Evolutionary conservation across 1,140 invertebrate species (phyloP).

Genomic region (Drosophila elegans): DNA sequence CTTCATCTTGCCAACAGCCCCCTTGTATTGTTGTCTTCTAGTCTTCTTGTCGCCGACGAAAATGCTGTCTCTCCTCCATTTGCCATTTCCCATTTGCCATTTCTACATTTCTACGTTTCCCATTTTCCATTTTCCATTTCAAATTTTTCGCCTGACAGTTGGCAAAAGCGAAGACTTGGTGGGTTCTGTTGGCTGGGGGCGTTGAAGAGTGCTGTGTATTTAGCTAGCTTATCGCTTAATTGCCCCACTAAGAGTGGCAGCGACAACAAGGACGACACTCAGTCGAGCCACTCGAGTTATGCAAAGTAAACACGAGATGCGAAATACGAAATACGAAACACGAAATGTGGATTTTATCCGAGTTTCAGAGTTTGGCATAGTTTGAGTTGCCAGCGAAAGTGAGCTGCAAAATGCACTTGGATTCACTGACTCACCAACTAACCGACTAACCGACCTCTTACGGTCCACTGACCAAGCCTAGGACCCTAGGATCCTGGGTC

Average conservation of each 20-base stretch:
- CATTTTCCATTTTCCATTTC: conserved; percentile 25
- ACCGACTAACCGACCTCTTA: not conserved
- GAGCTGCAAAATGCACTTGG: conserved; percentile 16
- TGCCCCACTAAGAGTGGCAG: conserved; percentile 59
- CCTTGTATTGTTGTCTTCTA: not conserved
- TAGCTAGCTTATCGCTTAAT: conserved; percentile 80
- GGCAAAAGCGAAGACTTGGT: not conserved
- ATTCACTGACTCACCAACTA: not conserved
- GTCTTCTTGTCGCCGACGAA: conserved; percentile 10
- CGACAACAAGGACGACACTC: conserved; percentile 44
- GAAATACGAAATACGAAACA: conserved; percentile 5
- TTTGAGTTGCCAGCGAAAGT: conserved; percentile 1
- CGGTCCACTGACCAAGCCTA: not conserved
- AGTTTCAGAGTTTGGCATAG: not conserved
- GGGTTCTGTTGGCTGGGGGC: not conserved
- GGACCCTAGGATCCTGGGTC: not conserved
- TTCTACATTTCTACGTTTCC: not conserved
- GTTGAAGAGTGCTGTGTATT: conserved; percentile 55
- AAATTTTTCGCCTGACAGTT: conserved; percentile 50
- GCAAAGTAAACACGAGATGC: conserved; percentile 34
- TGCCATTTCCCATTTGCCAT: conserved; percentile 6
- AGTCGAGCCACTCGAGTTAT: conserved; percentile 28
- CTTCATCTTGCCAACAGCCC: conserved; percentile 38
- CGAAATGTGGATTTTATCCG: not conserved
- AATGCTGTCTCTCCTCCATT: conserved; percentile 55